Conservation (phyloP, 2,113 vertebrate species). For the Platichthys stellatus region DNA sequence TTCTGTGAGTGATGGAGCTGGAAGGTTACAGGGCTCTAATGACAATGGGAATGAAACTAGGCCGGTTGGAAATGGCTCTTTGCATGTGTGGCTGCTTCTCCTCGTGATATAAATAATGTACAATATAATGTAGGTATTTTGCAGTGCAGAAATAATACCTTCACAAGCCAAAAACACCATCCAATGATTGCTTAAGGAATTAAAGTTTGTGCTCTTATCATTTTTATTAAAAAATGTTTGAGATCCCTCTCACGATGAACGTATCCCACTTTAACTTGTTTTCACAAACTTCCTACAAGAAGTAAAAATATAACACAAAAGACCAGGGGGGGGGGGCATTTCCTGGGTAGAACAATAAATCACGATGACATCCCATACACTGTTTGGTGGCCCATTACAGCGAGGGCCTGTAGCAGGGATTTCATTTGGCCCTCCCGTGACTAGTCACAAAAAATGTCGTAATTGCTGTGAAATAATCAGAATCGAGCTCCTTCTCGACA, state of each 20-base stretch:
- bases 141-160: not conserved
- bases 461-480: constrained; percentile 34
- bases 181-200: not conserved
- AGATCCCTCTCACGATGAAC: too few species aligned
- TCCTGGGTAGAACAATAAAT: constrained; percentile 44
- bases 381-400: constrained; percentile 49
- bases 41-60: constrained; percentile 46
- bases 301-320: constrained; percentile 25
- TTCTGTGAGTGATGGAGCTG: constrained; percentile 49
- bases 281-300: constrained; percentile 21
- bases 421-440: constrained; percentile 47
- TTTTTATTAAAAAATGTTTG: too few species aligned
- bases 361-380: constrained; percentile 40
- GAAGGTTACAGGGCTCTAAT: constrained; percentile 32
- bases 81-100: not conserved
- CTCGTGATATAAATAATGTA: not conserved
- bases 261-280: not conserved
- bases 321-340: not conserved
- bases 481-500: constrained; percentile 1
- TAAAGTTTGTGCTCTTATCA: not conserved
- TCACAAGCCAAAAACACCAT: not conserved
- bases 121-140: not conserved
- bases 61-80: constrained; percentile 15
- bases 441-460: constrained; percentile 36
- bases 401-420: constrained; percentile 24